Conservation (phyloP, 2,888 invertebrate species). For the Dendrolimus houi region DNA sequence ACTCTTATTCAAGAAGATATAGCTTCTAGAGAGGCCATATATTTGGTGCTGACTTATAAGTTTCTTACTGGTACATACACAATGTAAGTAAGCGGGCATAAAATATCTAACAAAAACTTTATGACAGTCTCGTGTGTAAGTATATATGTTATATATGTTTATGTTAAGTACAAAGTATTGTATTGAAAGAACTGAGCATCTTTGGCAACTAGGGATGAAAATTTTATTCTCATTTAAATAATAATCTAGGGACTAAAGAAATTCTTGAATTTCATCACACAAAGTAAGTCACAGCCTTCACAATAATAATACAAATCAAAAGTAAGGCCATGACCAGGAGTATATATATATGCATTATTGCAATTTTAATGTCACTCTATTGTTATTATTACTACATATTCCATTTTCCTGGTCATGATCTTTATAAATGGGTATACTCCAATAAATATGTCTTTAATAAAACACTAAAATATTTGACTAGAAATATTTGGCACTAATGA, state of each 20-base stretch:
- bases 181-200: constrained; percentile 49
- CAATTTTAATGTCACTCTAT: background rate
- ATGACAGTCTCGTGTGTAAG: too few relatives aligned
- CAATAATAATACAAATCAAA: constrained; percentile 28
- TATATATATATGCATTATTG: background rate
- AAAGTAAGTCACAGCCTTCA: constrained; percentile 71
- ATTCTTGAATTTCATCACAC: constrained; percentile 46
- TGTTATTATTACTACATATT: background rate
- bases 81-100: too few relatives aligned
- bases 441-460: constrained; percentile 7
- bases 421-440: background rate
- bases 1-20: too few relatives aligned
- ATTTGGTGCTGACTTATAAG: too few relatives aligned
- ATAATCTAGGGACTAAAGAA: constrained; percentile 4
- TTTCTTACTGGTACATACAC: too few relatives aligned
- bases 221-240: background rate
- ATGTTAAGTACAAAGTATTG: too few relatives aligned
- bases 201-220: constrained; percentile 35
- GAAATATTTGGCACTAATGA: constrained; percentile 44
- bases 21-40: too few relatives aligned
- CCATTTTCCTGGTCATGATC: background rate
- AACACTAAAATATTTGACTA: constrained; percentile 26
- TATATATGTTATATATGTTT: too few relatives aligned
- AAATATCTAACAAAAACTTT: too few relatives aligned
- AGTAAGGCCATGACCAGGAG: background rate